These are phyloP conservation scores for Xiphophorus hellerii DNA, from an alignment of 2,113 vertebrate species.

Conservation along the genomic window DNA sequence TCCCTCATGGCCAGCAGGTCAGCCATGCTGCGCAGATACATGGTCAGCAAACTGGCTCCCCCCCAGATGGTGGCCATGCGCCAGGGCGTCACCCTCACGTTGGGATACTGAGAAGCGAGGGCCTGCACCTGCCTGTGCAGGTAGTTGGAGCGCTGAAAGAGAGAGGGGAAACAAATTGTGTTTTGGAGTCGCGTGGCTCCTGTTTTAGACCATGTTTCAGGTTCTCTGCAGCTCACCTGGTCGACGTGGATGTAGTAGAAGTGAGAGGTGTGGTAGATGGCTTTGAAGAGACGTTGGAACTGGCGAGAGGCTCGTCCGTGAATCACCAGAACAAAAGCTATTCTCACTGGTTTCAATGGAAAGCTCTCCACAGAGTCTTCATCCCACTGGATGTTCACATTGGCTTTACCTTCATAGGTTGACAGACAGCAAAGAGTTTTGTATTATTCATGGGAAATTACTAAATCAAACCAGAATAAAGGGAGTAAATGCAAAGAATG, in stretches of 20 bases:
- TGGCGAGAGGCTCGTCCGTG: slow-evolving; percentile 95
- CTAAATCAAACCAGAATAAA: slow-evolving; percentile 32
- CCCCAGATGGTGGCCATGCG: slow-evolving; percentile 99
- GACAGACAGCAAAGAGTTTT: slow-evolving; percentile 9
- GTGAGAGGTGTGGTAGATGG: slow-evolving; percentile 96
- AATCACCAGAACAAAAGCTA: slow-evolving; percentile 95
- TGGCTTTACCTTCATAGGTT: slow-evolving; percentile 88
- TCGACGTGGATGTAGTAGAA: slow-evolving; percentile 99
- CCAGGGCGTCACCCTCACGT: slow-evolving; percentile 94
- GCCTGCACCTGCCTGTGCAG: slow-evolving; percentile 90
- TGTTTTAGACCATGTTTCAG: no score
- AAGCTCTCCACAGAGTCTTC: slow-evolving; percentile 91
- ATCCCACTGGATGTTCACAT: slow-evolving; percentile 93
- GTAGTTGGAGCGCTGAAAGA: slow-evolving; percentile 90
- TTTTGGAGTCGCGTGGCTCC: neutral
- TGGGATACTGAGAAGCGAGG: slow-evolving; percentile 86
- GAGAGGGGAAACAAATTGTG: neutral
- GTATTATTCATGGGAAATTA: slow-evolving; percentile 31
- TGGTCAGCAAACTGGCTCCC: slow-evolving; percentile 94
- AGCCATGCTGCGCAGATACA: slow-evolving; percentile 94
- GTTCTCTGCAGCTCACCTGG: slow-evolving; percentile 81
- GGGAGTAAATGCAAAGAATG: slow-evolving; percentile 13
- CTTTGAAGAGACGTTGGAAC: slow-evolving; percentile 96
- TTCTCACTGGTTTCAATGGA: slow-evolving; percentile 88
- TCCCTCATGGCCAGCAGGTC: slow-evolving; percentile 95